Percentiles rank a stretch among this genome's conserved stretches.
These are phyloP conservation scores for Porites australiensis DNA, from an alignment of 64 coral and sea anemone genomes.

Conservation along the genomic window DNA sequence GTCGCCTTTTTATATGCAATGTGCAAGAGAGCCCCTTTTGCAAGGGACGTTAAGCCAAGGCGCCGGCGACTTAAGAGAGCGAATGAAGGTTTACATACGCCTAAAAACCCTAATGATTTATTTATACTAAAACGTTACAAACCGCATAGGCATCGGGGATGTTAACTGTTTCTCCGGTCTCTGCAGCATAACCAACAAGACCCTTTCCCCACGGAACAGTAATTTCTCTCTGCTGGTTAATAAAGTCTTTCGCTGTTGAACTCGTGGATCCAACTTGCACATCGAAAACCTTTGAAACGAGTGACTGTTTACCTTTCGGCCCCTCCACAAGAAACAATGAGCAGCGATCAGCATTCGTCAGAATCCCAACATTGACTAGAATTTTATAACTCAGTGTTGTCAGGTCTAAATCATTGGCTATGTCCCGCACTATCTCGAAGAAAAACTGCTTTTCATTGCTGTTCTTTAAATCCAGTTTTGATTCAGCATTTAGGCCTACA, in stretches of 20 bases:
- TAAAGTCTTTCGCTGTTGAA: conserved; percentile 82
- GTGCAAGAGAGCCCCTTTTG: conserved; percentile 7
- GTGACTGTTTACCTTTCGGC: conserved; percentile 93
- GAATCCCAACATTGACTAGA: conserved; percentile 99
- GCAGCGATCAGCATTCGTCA: conserved; percentile 99
- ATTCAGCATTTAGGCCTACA: conserved; percentile 87
- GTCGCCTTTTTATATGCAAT: background rate
- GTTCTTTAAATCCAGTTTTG: conserved; percentile 95
- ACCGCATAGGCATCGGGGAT: conserved; percentile 99
- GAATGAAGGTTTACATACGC: conserved; percentile 51
- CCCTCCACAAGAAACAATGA: conserved; percentile 98
- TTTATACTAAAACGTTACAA: conserved; percentile 96
- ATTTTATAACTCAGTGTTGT: conserved; percentile 99
- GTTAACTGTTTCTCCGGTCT: conserved; percentile 98
- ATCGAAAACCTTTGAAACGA: conserved; percentile 99
- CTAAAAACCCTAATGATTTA: conserved; percentile 91
- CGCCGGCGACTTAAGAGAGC: conserved; percentile 48
- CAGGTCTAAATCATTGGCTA: conserved; percentile 97
- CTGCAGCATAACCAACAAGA: conserved; percentile 94
- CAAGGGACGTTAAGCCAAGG: conserved; percentile 44
- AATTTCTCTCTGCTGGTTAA: conserved; percentile 92
- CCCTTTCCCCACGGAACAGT: conserved; percentile 96
- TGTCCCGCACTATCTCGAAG: conserved; percentile 99
- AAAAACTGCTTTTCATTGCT: conserved; percentile 98
- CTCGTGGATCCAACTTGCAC: conserved; percentile 82